Evolutionary conservation across 2,113 vertebrate species (phyloP).

Genomic region (Mustela nigripes): DNA sequence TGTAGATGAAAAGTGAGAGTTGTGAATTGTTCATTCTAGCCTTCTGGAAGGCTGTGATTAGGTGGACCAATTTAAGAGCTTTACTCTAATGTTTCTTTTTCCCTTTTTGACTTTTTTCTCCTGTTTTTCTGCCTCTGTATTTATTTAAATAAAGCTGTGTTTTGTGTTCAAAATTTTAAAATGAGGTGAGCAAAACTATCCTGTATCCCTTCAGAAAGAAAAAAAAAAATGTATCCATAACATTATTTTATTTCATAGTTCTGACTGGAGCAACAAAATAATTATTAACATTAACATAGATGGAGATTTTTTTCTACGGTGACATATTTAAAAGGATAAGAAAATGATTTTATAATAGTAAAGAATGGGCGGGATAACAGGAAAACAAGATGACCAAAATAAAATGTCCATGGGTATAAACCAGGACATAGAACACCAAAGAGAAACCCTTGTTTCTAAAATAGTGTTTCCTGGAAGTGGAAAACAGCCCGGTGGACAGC

Average conservation of each 20-base stretch:
- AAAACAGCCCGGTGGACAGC: background rate
- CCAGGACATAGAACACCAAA: background rate
- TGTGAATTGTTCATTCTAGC: background rate
- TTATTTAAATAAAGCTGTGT: conserved; percentile 51
- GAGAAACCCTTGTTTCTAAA: background rate
- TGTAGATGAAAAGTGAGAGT: background rate
- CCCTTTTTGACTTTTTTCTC: background rate
- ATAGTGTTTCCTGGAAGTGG: background rate
- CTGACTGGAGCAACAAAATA: background rate
- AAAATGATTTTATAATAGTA: conserved; percentile 27
- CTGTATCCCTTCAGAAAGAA: background rate
- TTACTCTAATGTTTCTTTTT: background rate
- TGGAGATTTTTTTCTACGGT: background rate
- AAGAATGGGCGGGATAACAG: background rate
- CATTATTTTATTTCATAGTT: background rate
- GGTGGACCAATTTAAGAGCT: background rate
- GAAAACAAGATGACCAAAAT: background rate
- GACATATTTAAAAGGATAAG: background rate
- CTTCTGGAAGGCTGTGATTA: background rate
- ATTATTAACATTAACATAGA: background rate
- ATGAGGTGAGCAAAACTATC: background rate
- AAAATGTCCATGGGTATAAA: background rate
- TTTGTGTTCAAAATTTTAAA: conserved; percentile 31
- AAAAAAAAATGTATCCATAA: background rate
- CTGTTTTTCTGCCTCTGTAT: background rate